Conservation (phyloP, 2,797 vertebrate genomes). For the Taenioides sp. region DNA sequence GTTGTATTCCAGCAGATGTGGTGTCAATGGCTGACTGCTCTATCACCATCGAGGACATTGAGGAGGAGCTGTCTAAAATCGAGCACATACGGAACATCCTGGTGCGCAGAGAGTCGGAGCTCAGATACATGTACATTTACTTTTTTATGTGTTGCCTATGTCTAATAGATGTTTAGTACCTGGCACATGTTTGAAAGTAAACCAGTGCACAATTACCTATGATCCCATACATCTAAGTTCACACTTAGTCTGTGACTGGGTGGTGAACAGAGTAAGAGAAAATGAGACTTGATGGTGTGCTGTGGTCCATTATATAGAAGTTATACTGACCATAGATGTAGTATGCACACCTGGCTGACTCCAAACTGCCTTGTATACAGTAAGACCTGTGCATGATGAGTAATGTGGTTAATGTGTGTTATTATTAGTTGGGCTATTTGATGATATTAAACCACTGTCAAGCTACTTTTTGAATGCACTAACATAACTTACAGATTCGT, state of each 20-base stretch:
- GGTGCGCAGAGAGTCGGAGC: constrained; percentile 88
- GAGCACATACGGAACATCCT: constrained; percentile 86
- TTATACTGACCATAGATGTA: constrained; percentile 5
- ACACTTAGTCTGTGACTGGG: background rate
- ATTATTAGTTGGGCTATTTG: too few species aligned
- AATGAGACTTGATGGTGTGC: constrained; percentile 48
- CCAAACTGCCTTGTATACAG: background rate
- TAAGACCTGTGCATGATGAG: background rate
- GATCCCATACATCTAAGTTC: too few species aligned
- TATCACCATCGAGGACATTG: constrained; percentile 82
- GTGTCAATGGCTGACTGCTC: constrained; percentile 90
- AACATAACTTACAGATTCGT: too few species aligned
- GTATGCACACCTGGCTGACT: too few species aligned
- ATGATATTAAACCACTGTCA: too few species aligned
- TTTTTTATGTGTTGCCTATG: background rate
- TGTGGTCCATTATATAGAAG: constrained; percentile 32
- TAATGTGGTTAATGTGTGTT: too few species aligned
- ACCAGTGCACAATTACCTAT: too few species aligned
- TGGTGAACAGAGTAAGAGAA: background rate
- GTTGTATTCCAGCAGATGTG: constrained; percentile 64
- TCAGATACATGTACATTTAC: constrained; percentile 87
- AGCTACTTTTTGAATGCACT: too few species aligned
- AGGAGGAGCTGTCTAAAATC: constrained; percentile 88
- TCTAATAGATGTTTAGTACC: too few species aligned
- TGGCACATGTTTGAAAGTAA: too few species aligned